These are phyloP conservation scores for Lanius ludovicianus DNA, from an alignment of 2,113 vertebrate genomes.

Conservation along the genomic window DNA sequence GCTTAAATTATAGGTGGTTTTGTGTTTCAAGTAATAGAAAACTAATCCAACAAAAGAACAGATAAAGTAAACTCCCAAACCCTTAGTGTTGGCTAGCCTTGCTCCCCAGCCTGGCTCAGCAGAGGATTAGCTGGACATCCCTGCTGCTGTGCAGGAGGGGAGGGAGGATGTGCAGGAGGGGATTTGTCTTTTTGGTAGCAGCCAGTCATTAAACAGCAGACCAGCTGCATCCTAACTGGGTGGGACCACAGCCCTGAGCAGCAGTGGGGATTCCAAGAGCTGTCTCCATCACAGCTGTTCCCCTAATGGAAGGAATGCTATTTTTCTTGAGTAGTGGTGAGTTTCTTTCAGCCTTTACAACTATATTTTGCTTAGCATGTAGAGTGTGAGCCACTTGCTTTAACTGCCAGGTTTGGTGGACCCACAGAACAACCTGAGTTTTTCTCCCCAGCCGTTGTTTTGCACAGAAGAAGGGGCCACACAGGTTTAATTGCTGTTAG, in stretches of 20 bases:
- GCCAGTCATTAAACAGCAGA: neutral
- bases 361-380: neutral
- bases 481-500: neutral
- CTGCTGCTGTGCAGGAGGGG: neutral
- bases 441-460: neutral
- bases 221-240: fast-evolving
- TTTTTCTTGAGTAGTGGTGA: neutral
- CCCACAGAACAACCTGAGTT: neutral
- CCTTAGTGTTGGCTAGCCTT: neutral
- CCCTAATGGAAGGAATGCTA: neutral
- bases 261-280: neutral
- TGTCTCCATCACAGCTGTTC: neutral
- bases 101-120: neutral
- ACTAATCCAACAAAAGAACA: neutral
- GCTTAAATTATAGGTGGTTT: neutral
- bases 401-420: neutral
- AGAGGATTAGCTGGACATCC: neutral
- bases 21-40: neutral
- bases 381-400: neutral
- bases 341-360: neutral
- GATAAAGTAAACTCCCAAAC: neutral
- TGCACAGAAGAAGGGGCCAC: neutral
- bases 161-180: neutral
- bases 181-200: neutral
- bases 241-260: neutral